These are phyloP conservation scores for Clistopyga incitator DNA, from an alignment of 2,888 invertebrate species.

Conservation along the genomic window DNA sequence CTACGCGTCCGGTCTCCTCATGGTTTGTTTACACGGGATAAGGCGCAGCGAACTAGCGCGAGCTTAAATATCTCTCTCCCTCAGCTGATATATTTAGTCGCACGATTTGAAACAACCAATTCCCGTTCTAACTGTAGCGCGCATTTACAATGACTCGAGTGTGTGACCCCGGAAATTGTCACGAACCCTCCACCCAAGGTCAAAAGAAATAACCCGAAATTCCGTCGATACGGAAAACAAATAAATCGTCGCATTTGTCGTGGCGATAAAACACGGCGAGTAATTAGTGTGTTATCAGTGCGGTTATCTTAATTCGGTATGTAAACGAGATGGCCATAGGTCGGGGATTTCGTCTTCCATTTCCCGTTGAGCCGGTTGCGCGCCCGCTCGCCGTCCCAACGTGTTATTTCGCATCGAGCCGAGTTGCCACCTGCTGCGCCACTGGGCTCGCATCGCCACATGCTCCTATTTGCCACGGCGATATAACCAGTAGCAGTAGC, in stretches of 20 bases:
- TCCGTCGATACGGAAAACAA: neutral
- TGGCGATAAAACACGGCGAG: neutral
- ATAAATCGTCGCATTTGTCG: neutral
- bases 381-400: neutral
- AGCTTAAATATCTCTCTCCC: constrained; percentile 9
- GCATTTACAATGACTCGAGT: neutral
- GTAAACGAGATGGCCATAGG: constrained; percentile 63
- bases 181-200: no score
- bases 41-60: constrained; percentile 40
- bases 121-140: constrained; percentile 47
- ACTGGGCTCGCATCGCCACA: constrained; percentile 38
- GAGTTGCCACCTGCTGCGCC: constrained; percentile 65
- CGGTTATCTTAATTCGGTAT: constrained; percentile 56
- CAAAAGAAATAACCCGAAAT: neutral
- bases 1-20: constrained; percentile 58
- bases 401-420: constrained; percentile 29
- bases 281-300: constrained; percentile 31
- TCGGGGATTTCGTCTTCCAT: constrained; percentile 60
- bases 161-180: no score
- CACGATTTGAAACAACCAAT: constrained; percentile 36
- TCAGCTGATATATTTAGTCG: constrained; percentile 47
- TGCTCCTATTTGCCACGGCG: constrained; percentile 11
- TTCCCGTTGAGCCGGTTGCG: constrained; percentile 21
- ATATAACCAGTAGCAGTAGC: constrained; percentile 51
- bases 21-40: constrained; percentile 77